Evolutionary conservation across 1,140 invertebrate species (phyloP), one percentile per base, ranked within the genome.

Genomic region (Tetramorium parvispinum): DNA sequence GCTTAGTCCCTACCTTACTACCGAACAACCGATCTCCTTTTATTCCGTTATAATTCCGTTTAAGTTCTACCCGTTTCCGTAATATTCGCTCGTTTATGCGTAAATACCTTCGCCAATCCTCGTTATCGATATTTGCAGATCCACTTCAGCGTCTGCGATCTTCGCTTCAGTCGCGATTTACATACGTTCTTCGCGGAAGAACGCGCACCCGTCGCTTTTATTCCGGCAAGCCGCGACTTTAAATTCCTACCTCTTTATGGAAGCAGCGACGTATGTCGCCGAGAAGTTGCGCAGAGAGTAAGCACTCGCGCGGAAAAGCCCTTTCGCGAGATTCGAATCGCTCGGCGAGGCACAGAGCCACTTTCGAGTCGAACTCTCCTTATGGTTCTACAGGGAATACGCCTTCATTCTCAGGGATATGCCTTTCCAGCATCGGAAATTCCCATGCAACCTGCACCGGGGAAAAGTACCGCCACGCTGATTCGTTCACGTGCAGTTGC

Each of bases 281-380:
- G 53, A 37, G 68, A 75, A 83, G 79, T 61, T 70, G 63, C 49
- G n/a, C 63, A 21, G 43, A 46, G 51, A 24, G 70, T 75, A 75
- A 83, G 79, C 79, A 75, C 68, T 83, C 79, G 40, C 68, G 68
- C 53, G 68, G 68, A 83, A 83, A 83, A 83, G 68, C 79, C 53
- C 53, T 83, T 83, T 83, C 68, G 79, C 68, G 68, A 83, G 79
- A 83, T 83, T 46, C 68, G 79, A 83, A 83, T 73, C 68, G 79
- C 43, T 75, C 66, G 55, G 53, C 40, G 13, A 32, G 40, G 79
- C 40, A 82, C 37, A 24, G 40, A 83, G 79, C 79, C 79, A 83
- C 68, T 83, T 83, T 83, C 53, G 68, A 59, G 37, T 61, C 79
- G 79, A 61, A 75, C 79, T 71, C 68, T 83, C 63, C 61, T 79